Evolutionary conservation across 2,113 vertebrate species (phyloP).

Genomic region (Cyprinodon variegatus): DNA sequence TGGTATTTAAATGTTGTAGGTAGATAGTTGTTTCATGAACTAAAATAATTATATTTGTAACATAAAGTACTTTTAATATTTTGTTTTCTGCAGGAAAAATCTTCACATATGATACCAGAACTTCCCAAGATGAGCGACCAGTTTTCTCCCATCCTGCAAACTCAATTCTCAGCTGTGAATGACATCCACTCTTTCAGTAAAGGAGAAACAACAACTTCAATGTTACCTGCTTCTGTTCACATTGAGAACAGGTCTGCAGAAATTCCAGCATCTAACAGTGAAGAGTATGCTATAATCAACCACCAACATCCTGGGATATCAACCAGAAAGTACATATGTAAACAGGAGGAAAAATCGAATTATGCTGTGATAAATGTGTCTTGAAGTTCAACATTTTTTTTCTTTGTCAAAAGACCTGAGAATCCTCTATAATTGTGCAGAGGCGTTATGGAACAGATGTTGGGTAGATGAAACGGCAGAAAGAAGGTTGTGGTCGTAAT

Average conservation of each 20-base stretch:
- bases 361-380: conserved; percentile 23
- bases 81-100: conserved; percentile 33
- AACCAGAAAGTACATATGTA: neutral
- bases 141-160: neutral
- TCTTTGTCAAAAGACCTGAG: neutral
- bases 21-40: too few relatives aligned
- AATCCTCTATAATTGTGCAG: neutral
- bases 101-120: conserved; percentile 14
- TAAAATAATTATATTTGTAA: neutral
- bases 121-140: conserved; percentile 9
- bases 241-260: neutral
- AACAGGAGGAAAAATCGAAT: neutral
- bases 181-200: neutral
- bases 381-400: conserved; percentile 5
- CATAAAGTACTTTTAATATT: neutral
- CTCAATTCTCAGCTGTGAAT: neutral
- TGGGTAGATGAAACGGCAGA: neutral
- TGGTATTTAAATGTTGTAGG: too few relatives aligned
- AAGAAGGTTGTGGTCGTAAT: conserved; percentile 14
- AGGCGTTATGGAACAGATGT: conserved; percentile 8
- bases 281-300: conserved; percentile 26
- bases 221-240: neutral
- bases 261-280: neutral
- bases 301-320: neutral
- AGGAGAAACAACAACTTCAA: neutral